These are phyloP conservation scores for Rhopalosiphum maidis DNA, from an alignment of 1,140 invertebrate genomes.

Conservation along the genomic window DNA sequence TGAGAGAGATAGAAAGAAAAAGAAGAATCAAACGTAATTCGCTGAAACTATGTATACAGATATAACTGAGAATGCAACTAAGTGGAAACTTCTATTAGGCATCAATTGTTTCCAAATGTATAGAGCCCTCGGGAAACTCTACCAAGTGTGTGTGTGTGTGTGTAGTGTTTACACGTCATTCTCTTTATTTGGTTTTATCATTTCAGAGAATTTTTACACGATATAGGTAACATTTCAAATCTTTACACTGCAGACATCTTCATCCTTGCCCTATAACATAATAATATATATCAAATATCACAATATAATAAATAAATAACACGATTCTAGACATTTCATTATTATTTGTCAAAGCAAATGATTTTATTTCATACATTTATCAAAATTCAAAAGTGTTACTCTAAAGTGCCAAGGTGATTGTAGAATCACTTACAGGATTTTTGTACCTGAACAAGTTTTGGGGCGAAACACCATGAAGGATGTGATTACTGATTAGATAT, in stretches of 20 bases:
- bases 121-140: neutral
- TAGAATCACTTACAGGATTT: neutral
- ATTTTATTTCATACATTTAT: neutral
- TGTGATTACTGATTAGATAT: neutral
- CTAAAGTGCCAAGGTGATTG: neutral
- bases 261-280: neutral
- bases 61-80: neutral
- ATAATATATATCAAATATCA: neutral
- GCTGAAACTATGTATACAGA: neutral
- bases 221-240: conserved; percentile 15
- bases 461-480: neutral
- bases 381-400: neutral
- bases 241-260: neutral
- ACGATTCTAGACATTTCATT: neutral
- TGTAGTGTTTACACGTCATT: neutral
- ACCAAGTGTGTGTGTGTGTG: neutral
- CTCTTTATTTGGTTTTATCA: neutral
- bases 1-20: neutral
- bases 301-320: neutral
- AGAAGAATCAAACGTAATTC: neutral
- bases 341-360: neutral
- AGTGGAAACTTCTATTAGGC: conserved; percentile 28
- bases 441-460: neutral
- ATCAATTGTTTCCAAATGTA: conserved; percentile 24
- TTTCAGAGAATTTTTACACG: neutral